phyloP scores from a whole-genome alignment of 64 coral and sea anemone species.

The Dendrophyllia cribrosa region DNA sequence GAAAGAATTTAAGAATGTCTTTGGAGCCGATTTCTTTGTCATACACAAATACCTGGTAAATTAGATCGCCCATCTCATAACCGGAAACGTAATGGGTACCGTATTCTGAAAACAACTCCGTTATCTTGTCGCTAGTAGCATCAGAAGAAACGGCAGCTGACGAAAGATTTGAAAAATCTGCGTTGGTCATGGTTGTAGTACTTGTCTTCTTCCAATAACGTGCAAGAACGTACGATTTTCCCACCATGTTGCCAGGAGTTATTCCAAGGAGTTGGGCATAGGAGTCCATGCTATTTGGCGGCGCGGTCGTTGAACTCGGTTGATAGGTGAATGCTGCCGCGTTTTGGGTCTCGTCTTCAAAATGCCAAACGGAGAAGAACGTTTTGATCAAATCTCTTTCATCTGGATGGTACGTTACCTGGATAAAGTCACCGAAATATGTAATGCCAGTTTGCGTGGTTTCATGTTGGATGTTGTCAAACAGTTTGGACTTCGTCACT shows the following conservation, averaged over 20 bases:
- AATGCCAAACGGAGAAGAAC: slow-evolving; percentile 56
- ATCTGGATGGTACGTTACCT: slow-evolving; percentile 40
- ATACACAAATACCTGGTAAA: slow-evolving; percentile 68
- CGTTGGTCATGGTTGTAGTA: slow-evolving; percentile 10
- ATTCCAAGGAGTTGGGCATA: slow-evolving; percentile 50
- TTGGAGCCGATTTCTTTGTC: slow-evolving; percentile 34
- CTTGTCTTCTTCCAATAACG: slow-evolving; percentile 60
- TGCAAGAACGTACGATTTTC: slow-evolving; percentile 53
- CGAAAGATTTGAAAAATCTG: slow-evolving; percentile 31
- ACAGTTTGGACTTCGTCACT: slow-evolving; percentile 21
- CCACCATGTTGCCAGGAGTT: slow-evolving; percentile 66
- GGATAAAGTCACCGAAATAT: slow-evolving; percentile 45
- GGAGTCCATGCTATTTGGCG: neutral
- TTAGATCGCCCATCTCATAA: slow-evolving; percentile 63
- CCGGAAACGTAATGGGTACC: slow-evolving; percentile 68
- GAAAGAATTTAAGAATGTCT: neutral
- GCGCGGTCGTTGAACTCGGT: neutral
- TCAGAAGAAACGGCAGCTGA: slow-evolving; percentile 15
- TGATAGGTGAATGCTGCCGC: slow-evolving; percentile 39
- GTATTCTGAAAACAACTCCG: slow-evolving; percentile 30
- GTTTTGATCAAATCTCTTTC: slow-evolving; percentile 45
- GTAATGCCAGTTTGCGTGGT: neutral
- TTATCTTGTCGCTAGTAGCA: slow-evolving; percentile 25
- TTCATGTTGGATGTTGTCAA: slow-evolving; percentile 28
- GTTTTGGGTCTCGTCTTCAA: slow-evolving; percentile 44